phyloP scores from a whole-genome alignment of 2,797 vertebrate genomes.

The Clarias laeviceps region DNA sequence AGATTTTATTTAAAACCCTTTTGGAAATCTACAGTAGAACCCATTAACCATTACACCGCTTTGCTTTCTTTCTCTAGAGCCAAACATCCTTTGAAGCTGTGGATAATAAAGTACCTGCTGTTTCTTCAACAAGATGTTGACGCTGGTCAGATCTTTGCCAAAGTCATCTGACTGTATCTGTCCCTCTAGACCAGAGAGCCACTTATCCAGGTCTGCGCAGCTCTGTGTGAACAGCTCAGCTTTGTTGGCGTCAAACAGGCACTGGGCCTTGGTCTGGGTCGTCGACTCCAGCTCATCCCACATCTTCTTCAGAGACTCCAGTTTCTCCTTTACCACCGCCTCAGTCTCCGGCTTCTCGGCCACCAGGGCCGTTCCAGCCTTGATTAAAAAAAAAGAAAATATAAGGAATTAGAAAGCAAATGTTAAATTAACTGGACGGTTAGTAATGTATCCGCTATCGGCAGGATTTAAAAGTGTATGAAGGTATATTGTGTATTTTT shows the following conservation, averaged over 20 bases:
- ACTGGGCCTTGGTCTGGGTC: conserved; percentile 96
- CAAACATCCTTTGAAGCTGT: neutral
- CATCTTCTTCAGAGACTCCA: conserved; percentile 83
- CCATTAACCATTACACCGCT: neutral
- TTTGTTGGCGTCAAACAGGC: conserved; percentile 97
- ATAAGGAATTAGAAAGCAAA: neutral
- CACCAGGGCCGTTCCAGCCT: conserved; percentile 90
- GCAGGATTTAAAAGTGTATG: neutral
- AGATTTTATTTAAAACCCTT: neutral
- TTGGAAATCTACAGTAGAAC: neutral
- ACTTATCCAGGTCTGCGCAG: conserved; percentile 96
- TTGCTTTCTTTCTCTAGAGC: neutral
- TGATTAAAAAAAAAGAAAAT: neutral
- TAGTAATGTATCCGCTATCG: neutral
- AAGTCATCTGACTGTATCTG: conserved; percentile 97
- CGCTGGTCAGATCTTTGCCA: conserved; percentile 96
- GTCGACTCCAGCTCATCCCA: conserved; percentile 95
- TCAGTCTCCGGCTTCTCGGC: conserved; percentile 95
- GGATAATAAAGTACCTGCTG: conserved; percentile 82
- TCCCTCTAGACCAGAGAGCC: conserved; percentile 86
- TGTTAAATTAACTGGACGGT: neutral
- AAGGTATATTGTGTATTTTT: neutral
- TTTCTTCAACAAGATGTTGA: conserved; percentile 97
- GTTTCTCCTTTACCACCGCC: conserved; percentile 88
- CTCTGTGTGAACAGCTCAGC: conserved; percentile 98